Base-by-base conservation (phyloP, 2,888 invertebrate species). In the Seira ritae region DNA sequence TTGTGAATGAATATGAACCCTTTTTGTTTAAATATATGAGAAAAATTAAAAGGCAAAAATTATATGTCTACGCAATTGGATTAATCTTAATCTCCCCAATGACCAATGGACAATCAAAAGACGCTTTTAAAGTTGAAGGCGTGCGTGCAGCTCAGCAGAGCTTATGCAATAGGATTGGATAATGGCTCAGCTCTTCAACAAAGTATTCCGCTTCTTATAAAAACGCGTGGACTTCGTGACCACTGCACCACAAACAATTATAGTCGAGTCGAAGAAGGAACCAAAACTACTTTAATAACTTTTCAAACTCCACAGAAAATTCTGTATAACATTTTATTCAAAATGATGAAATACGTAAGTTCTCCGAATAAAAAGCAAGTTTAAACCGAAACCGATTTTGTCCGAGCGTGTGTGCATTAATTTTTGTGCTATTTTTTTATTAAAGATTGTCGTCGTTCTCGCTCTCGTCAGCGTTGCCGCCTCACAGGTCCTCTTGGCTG, bases 271-370 rank as follows among this genome's bases (percentile, higher is more conserved):
- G n/a, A n/a, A n/a, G 12, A 42, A 42, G 12, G 46, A 12, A 10
- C 8, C 46, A 10, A n/a, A 20, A 3, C 17, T 60, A 12, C 60
- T 4, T 72, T 72, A 72, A 72, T 60, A 15, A 4, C 19, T 66
- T 62, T 62, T 62, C 62, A 62, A n/a, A n/a, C n/a, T n/a, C n/a
- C n/a, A n/a, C n/a, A n/a, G n/a, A n/a, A 62, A 62, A 62, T 62
- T 62, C 17, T 62, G 62, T 62, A 8, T 15, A 62, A 10, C 6
- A 17, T 62, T 10, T 6, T 62, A 62, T 22, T 67, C 23, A 67
- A 23, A n/a, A 67, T 67, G 67, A 67, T 67, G 67, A 67, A 67
- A 67, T 67, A 67, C 67, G 67, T 67, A 67, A 67, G 67, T 65
- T 65, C 22, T 22, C 20, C n/a, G n/a, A 19, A 4, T 12, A 65